Base-by-base conservation (phyloP, 2,888 invertebrate species). In the Hoplodrina ambigua region DNA sequence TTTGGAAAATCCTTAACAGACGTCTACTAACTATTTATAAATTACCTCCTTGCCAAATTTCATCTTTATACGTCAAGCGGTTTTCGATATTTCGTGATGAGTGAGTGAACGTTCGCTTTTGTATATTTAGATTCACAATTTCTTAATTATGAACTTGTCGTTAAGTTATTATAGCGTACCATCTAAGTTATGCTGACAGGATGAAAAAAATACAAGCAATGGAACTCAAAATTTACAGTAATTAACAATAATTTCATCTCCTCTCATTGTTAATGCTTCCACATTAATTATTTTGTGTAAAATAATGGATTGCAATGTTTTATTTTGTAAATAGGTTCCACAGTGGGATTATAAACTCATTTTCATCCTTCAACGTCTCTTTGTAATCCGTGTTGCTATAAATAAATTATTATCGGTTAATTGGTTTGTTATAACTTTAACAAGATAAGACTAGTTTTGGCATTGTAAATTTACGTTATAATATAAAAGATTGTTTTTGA, bases 361-460 rank as follows among this genome's bases (percentile, higher is more conserved):
- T 79, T 79, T 79, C 77, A 85, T 80, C 71, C 65, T 74, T 82
- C 82, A 82, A 67, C 62, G 78, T 76, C 82, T 70, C 20, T 37
- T 15, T 2, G 44, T 79, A 76, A 76, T 73, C 79, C 65, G 58
- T 30, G 62, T 62, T 73, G 74, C 44, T 63, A 57, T 78, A 62
- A 81, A 81, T 83, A 78, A 74, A 65, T 76, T 61, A 78, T 56
- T 53, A n/a, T n/a, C 56, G 53, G 68, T 37, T 70, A 75, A 78
- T 82, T 83, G 63, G 58, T 63, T 67, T 63, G 62, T 79, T 4
- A 3, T 44, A 44, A 15, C 15, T 15, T 15, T 41, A 13, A 44
- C 15, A 44, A 44, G 44, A 15, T 44, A 5, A 44, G 44, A 13
- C 13, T 15, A 44, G 1, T 15, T 44, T 44, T 44, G 4, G 15